Percentiles rank a stretch among this genome's conserved stretches.
These are phyloP conservation scores for Pteria penguin DNA, from an alignment of 2,888 invertebrate genomes.

Conservation along the genomic window DNA sequence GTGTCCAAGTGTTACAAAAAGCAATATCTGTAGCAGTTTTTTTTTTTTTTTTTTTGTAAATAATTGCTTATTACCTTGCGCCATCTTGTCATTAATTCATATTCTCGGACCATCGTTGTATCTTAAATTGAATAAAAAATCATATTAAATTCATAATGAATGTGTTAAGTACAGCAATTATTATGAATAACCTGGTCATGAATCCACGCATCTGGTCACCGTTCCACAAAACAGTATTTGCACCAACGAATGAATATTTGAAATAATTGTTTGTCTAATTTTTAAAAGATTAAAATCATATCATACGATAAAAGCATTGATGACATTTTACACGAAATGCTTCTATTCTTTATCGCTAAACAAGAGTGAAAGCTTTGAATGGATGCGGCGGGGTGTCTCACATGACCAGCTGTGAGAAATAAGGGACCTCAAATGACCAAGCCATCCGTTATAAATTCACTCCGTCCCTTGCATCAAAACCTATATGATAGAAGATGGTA, in stretches of 20 bases:
- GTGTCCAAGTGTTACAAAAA: too few species aligned
- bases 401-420: slow-evolving; percentile 14
- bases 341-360: neutral
- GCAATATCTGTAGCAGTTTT: too few species aligned
- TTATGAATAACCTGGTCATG: too few species aligned
- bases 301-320: neutral
- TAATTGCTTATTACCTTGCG: too few species aligned
- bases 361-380: neutral
- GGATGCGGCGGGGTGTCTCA: neutral
- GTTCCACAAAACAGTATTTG: too few species aligned
- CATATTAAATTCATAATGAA: too few species aligned
- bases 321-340: neutral
- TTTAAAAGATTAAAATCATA: neutral
- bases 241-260: neutral
- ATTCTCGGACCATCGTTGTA: too few species aligned
- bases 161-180: too few species aligned
- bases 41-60: too few species aligned
- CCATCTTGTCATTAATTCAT: too few species aligned
- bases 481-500: neutral
- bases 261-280: neutral
- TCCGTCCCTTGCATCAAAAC: neutral
- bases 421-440: slow-evolving; percentile 1
- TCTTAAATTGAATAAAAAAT: too few species aligned
- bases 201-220: too few species aligned
- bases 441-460: slow-evolving; percentile 18